phyloP scores from a whole-genome alignment of 2,113 vertebrate genomes.

The Tenrec ecaudatus region DNA sequence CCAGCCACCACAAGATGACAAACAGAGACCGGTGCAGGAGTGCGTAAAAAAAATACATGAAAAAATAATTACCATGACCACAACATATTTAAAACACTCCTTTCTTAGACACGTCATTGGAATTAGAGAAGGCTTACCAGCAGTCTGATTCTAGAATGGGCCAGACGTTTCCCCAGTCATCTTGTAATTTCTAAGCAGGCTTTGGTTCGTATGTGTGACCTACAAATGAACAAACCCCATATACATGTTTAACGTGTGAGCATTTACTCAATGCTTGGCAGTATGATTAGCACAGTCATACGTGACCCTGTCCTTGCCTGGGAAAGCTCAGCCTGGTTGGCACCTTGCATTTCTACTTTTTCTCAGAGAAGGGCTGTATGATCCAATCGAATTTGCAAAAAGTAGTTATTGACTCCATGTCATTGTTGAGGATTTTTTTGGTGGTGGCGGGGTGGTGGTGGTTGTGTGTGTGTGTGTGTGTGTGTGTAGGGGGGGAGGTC shows the following conservation, averaged over 20 bases:
- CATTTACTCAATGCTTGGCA: background rate
- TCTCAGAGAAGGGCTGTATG: background rate
- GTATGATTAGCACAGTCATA: background rate
- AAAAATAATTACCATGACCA: background rate
- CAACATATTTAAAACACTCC: constrained; percentile 27
- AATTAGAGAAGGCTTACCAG: background rate
- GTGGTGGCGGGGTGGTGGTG: background rate
- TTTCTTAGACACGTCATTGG: background rate
- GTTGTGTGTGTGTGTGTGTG: too few species aligned
- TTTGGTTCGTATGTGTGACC: constrained; percentile 1
- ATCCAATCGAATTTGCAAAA: background rate
- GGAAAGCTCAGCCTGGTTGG: background rate
- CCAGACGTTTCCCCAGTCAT: background rate
- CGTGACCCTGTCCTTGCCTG: background rate
- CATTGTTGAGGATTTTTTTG: background rate
- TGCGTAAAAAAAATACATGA: too few species aligned
- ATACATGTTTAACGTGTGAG: background rate
- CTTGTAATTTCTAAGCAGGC: background rate
- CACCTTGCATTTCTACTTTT: background rate
- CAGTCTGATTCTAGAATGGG: background rate
- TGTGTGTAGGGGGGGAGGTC: background rate
- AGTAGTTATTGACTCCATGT: background rate
- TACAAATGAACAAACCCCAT: background rate
- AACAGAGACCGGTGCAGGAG: background rate
- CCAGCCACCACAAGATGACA: background rate